These are phyloP conservation scores for Cancer borealis DNA, from an alignment of 2,888 invertebrate species.

Conservation along the genomic window DNA sequence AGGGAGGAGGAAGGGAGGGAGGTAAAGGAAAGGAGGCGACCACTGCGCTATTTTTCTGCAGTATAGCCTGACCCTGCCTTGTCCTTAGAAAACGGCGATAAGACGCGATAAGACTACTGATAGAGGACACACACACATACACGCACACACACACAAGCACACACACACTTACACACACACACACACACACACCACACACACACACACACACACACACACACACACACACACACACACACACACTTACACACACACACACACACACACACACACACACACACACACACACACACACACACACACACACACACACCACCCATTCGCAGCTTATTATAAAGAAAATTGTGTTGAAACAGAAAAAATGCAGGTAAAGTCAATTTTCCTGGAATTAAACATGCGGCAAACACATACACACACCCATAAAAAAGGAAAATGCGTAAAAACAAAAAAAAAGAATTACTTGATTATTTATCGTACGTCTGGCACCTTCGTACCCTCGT, in stretches of 20 bases:
- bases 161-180: not conserved
- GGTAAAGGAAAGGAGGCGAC: not conserved
- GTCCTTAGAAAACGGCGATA: not conserved
- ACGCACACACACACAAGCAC: not conserved
- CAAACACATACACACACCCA: not conserved
- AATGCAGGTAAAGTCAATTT: not conserved
- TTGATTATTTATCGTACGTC: not conserved
- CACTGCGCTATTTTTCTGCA: not conserved
- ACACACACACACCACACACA: too few species aligned
- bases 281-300: not conserved
- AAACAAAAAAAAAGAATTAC: not conserved
- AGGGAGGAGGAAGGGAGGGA: not conserved
- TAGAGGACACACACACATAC: not conserved
- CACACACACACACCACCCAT: not conserved
- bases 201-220: not conserved
- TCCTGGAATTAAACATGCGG: not conserved
- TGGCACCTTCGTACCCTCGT: not conserved
- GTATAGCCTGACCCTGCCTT: not conserved
- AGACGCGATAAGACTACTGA: conserved; percentile 2
- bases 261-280: not conserved
- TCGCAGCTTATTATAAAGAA: not conserved
- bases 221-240: too few species aligned
- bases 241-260: not conserved
- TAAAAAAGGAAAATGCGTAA: not conserved
- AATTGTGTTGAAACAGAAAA: not conserved